Evolutionary conservation across 1,140 invertebrate species (phyloP).

Genomic region (Camponotus pennsylvanicus): DNA sequence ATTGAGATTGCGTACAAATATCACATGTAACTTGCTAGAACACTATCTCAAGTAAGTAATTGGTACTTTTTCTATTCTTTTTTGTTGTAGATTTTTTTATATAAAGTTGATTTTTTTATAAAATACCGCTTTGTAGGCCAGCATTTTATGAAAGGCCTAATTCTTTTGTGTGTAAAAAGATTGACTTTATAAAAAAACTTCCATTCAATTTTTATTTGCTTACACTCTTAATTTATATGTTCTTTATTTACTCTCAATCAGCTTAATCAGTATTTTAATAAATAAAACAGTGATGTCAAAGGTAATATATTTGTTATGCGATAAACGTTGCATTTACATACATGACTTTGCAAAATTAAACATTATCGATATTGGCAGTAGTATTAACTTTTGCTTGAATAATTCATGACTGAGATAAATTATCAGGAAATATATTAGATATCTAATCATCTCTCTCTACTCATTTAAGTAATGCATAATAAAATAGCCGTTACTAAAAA

Average conservation of each 20-base stretch:
- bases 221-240: background rate
- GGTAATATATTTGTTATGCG: background rate
- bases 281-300: background rate
- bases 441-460: background rate
- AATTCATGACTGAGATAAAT: constrained; percentile 32
- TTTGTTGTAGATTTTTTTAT: too few species aligned
- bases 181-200: too few species aligned
- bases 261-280: background rate
- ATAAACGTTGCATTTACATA: background rate
- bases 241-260: background rate
- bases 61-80: background rate
- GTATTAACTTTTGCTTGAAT: constrained; percentile 6
- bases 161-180: too few species aligned
- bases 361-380: background rate
- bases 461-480: background rate
- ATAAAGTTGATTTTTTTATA: too few species aligned
- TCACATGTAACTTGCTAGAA: constrained; percentile 95
- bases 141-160: too few species aligned
- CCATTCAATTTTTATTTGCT: too few species aligned
- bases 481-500: background rate
- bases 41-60: constrained; percentile 96
- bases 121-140: too few species aligned
- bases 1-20: constrained; percentile 94
- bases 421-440: background rate
- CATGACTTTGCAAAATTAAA: background rate